Evolutionary conservation across 2,113 vertebrate species (phyloP).

Genomic region (Apistogramma diplotaenia): DNA sequence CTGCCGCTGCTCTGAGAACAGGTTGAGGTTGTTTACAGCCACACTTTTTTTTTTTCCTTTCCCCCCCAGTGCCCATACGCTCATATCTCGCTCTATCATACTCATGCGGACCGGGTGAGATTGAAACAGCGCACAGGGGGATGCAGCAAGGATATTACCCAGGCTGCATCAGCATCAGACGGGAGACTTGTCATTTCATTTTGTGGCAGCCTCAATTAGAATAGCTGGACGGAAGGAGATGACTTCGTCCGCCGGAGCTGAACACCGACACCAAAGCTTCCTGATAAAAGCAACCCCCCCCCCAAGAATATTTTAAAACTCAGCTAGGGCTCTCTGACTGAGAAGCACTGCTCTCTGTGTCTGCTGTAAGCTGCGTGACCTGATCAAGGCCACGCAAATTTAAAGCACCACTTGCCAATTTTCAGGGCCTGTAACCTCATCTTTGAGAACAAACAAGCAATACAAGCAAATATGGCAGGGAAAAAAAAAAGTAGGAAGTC

Average conservation of each 20-base stretch:
- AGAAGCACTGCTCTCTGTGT: background rate
- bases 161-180: conserved; percentile 25
- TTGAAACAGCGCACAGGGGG: conserved; percentile 42
- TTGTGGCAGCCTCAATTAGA: conserved; percentile 45
- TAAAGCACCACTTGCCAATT: conserved; percentile 46
- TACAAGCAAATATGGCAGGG: conserved; percentile 12
- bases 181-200: conserved; percentile 27
- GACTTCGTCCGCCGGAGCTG: conserved; percentile 1
- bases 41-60: background rate
- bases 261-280: conserved; percentile 11
- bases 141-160: conserved; percentile 53
- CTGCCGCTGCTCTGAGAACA: conserved; percentile 41
- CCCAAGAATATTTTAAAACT: conserved; percentile 24
- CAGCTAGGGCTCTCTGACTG: background rate
- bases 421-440: conserved; percentile 31
- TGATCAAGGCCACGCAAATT: conserved; percentile 41
- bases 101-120: conserved; percentile 39
- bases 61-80: background rate
- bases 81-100: conserved; percentile 55
- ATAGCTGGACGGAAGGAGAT: conserved; percentile 3
- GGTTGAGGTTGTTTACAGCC: conserved; percentile 62
- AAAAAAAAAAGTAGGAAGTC: conserved; percentile 25
- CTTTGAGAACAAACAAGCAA: conserved; percentile 27
- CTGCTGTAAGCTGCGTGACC: conserved; percentile 31
- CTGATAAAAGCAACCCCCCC: conserved; percentile 35